Base-by-base conservation (phyloP, 2,888 invertebrate species). In the Pammene aurita region DNA sequence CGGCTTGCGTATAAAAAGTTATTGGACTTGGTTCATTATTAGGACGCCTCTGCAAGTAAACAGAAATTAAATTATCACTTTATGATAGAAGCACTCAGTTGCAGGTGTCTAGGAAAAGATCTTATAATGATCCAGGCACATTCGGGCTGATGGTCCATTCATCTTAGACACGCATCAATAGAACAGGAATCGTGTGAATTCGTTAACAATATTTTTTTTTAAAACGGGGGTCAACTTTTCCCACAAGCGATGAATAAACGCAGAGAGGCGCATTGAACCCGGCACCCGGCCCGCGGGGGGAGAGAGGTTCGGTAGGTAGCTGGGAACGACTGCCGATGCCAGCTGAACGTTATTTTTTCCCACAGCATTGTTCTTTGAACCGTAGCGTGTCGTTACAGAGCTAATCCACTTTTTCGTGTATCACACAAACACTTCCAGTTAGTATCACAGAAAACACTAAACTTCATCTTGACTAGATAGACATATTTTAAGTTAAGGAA, bases 281-380 rank as follows among this genome's bases (percentile, higher is more conserved):
- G 88, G 90, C 86, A 89, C 89, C 88, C 86, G 86, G 84, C 83
- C 79, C 82, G 88, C 85, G 91, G 90, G 89, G 90, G 89, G 89
- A 87, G 89, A 83, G 89, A 83, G 84, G 86, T 80, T 83, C 84
- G 86, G 90, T 89, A 90, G 91, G 89, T 90, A 90, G 90, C 90
- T 89, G 91, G 90, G 90, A 91, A 91, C 91, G 91, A 89, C 86
- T 86, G 90, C 81, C 90, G 90, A 89, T 90, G 90, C 89, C 92
- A 91, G 92, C 92, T 92, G 93, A 89, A 93, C 93, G 93, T 93
- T 93, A 93, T 91, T 93, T 93, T 93, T 93, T 93, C 93, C 93
- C 93, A 93, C 93, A 93, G 92, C 92, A 92, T 92, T 92, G 92
- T 92, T 90, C 92, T 88, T 90, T 89, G 87, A 89, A 90, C 91